A percentile compares a stretch with the other conserved stretches of the same genome.
phyloP scores from a whole-genome alignment of 2,888 invertebrate species.

The Melieria omissa region DNA sequence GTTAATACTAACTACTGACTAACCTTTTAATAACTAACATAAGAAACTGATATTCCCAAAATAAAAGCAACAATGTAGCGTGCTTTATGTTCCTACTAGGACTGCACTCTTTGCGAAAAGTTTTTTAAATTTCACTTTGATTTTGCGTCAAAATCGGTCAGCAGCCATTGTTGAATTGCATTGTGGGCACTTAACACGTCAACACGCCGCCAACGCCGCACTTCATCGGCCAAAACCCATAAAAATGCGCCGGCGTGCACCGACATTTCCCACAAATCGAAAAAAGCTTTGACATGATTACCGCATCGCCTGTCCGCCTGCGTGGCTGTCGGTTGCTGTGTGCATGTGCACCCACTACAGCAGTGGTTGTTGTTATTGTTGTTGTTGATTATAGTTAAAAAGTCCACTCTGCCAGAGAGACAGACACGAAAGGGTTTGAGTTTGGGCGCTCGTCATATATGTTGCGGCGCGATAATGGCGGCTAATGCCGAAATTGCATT shows the following conservation, averaged over 20 bases:
- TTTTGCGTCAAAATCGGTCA: neutral
- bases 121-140: too few species aligned
- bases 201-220: conserved; percentile 43
- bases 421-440: too few species aligned
- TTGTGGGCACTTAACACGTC: conserved; percentile 56
- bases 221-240: neutral
- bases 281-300: conserved; percentile 53
- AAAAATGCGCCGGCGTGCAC: neutral
- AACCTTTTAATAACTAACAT: too few species aligned
- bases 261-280: conserved; percentile 42
- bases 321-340: conserved; percentile 3
- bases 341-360: conserved; percentile 2
- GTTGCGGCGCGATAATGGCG: neutral
- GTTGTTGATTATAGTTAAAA: neutral
- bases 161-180: conserved; percentile 12
- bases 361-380: neutral
- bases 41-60: too few species aligned
- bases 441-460: conserved; percentile 17
- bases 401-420: too few species aligned
- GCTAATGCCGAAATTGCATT: neutral
- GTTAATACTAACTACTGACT: too few species aligned
- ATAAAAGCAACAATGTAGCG: too few species aligned
- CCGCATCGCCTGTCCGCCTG: conserved; percentile 38
- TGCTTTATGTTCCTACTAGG: too few species aligned
- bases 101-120: too few species aligned